Conservation (phyloP, 2,888 invertebrate genomes). For the Hirtodrosophila cameraria region DNA sequence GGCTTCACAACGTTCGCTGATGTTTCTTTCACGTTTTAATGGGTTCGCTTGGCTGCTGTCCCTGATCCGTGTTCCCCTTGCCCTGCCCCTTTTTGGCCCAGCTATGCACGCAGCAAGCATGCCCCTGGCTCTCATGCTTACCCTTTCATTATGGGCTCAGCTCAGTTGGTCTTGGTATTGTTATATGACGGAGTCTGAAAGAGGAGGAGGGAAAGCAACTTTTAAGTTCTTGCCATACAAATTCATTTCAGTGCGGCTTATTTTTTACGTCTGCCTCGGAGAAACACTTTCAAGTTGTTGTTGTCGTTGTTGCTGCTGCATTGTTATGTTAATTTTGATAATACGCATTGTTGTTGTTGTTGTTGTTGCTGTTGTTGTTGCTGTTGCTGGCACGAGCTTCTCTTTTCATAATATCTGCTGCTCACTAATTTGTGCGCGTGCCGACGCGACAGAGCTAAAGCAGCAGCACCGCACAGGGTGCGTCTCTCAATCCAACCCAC, state of each 20-base stretch:
- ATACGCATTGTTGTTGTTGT: constrained; percentile 60
- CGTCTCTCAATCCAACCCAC: neutral
- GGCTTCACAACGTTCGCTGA: constrained; percentile 19
- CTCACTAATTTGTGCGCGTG: constrained; percentile 77
- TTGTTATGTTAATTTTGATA: constrained; percentile 76
- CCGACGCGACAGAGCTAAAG: constrained; percentile 48
- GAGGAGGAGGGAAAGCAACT: constrained; percentile 24
- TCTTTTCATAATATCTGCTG: constrained; percentile 67
- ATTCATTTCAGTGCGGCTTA: constrained; percentile 60
- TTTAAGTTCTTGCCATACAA: constrained; percentile 62
- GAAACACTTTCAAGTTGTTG: constrained; percentile 45
- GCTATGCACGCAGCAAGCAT: neutral
- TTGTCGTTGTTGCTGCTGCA: constrained; percentile 47
- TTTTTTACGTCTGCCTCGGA: constrained; percentile 34
- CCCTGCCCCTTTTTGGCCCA: neutral
- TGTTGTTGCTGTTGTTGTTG: constrained; percentile 34
- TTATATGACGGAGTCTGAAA: constrained; percentile 11
- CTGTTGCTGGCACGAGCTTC: constrained; percentile 63
- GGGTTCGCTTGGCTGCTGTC: constrained; percentile 39
- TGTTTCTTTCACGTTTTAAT: constrained; percentile 48
- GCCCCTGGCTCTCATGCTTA: constrained; percentile 50
- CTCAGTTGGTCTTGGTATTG: constrained; percentile 25
- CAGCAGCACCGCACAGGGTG: constrained; percentile 38
- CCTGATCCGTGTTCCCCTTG: neutral
- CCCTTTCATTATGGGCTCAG: constrained; percentile 70